Evolutionary conservation across 2,797 vertebrate species (phyloP), one percentile per base, ranked within the genome.

Genomic region (Potorous gilbertii): DNA sequence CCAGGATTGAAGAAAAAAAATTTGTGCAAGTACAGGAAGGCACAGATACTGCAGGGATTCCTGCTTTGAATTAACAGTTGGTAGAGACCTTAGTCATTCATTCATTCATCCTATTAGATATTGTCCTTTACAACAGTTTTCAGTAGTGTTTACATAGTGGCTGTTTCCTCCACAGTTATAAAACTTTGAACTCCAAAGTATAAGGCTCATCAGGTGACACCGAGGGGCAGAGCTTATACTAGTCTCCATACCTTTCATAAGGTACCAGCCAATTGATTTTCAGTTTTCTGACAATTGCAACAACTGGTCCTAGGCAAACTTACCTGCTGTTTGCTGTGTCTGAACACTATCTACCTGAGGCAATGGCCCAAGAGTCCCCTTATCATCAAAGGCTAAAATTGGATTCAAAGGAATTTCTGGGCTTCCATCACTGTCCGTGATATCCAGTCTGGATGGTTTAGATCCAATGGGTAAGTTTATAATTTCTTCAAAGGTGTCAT

Each of bases 401-500:
- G 99, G 99, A 98, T 98, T 99, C 98, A 99, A 98, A 98, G 98
- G 98, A 98, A 99, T 98, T 96, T 98, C 98, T 16, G 98, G 95
- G 94, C 93, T 99, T 94, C 98, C 98, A 50, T 99, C 99, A 90
- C 98, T 99, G 96, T 98, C 99, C 97, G 99, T 98, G 97, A 98
- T 96, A 96, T 99, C 99, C 97, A 99, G 98, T 97, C 99, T 99
- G 95, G 99, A 98, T 98, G 99, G 96, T 98, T 99, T 99, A 96
- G 99, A 98, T 97, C 99, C 99, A 94, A 99, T 92, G 93, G 99
- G 99, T 96, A 99, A 98, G 54, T 98, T 99, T 96, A 99, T 99
- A 98, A 99, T 99, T 98, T 99, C 99, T 97, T 99, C 99, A 96
- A 99, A 99, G 12, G 98, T 99, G 94, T 99, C 99, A 74, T 99